Evolutionary conservation across 1,140 invertebrate genomes (phyloP), one percentile per base, ranked within the genome.

Genomic region (Drosophila repleta): DNA sequence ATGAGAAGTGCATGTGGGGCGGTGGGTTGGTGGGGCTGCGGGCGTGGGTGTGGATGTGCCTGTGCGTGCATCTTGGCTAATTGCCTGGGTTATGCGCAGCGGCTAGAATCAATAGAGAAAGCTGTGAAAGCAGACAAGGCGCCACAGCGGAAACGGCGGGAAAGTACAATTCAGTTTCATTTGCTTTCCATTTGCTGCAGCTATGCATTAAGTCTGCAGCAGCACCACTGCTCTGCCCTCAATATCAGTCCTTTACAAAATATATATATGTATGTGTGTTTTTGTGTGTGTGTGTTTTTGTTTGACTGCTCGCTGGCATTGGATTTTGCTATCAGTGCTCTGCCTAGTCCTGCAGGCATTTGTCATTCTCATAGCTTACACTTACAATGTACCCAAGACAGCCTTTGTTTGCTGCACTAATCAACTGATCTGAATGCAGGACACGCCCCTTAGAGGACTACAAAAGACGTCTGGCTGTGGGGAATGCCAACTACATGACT

Each of bases 151-250:
- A 17, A 49, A 29, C 11, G 29, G 21, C n/a, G 20, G 46, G 53
- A 35, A 26, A 66, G 45, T 41, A 77, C 69, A 66, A 73, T 74
- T 68, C 60, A 67, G 68, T 81, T 85, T 75, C 82, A 85, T 85
- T 85, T 87, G 78, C 81, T 78, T 85, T 85, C 82, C 87, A 85
- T 85, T 85, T 87, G 73, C 80, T 41, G 80, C 63, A 76, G 67
- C 61, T 55, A 51, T 67, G 68, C 65, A 74, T 73, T 79, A 80
- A 79, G 81, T 74, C 57, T 41, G 58, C 75, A 32, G 69, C 56
- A 24, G 24, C 24, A 24, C 2, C 24, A 24, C 35, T 13, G n/a
- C 41, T 56, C 41, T 56, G 13, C 7, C 20, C 37, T 24, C n/a
- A 7, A 10, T 46, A 52, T 21, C 35, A 17, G 18, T 21, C 20